A percentile compares a stretch with the other conserved stretches of the same genome.
Conservation (phyloP, 2,113 vertebrate genomes). For the Zootoca vivipara region DNA sequence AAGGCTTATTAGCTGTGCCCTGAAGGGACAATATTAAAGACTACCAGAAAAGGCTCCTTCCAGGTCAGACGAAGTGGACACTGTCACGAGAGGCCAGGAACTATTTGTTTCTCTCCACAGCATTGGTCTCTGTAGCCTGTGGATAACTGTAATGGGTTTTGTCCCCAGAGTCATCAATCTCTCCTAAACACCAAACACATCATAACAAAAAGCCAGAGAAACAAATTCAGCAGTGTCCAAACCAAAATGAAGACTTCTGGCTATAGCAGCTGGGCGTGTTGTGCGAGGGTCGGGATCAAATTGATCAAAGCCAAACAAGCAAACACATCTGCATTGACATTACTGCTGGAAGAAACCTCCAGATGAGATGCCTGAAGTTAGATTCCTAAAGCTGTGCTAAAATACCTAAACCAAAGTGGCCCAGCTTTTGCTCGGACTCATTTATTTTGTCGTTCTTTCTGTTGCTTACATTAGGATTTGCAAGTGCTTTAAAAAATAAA, state of each 20-base stretch:
- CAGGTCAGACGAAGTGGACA: constrained; percentile 15
- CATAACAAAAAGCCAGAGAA: background rate
- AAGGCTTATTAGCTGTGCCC: rapidly evolving
- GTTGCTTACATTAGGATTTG: background rate
- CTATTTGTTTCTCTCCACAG: background rate
- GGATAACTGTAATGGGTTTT: constrained; percentile 33
- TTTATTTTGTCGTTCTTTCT: background rate
- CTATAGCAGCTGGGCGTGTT: background rate
- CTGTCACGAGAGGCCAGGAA: constrained; percentile 12
- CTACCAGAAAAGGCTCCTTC: background rate
- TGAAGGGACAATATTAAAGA: background rate
- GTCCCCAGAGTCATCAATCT: background rate
- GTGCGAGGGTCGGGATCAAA: background rate
- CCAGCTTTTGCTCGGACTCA: background rate
- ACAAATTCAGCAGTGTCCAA: rapidly evolving
- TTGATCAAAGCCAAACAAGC: constrained; percentile 21
- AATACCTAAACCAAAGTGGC: background rate
- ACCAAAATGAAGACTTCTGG: background rate
- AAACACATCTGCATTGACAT: background rate
- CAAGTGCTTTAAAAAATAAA: background rate
- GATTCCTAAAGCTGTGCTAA: background rate
- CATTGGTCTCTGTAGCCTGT: background rate
- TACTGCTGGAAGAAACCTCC: background rate
- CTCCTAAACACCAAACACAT: background rate
- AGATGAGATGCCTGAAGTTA: constrained; percentile 1